These are phyloP conservation scores for Pogonocherus hispidulus DNA, from an alignment of 2,888 invertebrate genomes.

Conservation along the genomic window DNA sequence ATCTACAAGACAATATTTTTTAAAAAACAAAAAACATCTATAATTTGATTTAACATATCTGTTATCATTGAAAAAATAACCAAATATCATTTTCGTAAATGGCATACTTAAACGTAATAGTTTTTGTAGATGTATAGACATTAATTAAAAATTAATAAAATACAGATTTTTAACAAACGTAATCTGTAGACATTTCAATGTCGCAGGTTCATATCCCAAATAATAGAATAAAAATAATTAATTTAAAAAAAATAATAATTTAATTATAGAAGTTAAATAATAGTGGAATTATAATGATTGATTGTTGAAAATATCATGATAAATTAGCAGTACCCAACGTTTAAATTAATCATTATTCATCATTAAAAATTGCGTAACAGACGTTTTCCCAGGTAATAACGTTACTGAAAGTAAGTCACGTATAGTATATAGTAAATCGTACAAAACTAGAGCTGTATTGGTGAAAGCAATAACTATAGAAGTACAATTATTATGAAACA, in stretches of 20 bases:
- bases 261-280: background rate
- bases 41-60: background rate
- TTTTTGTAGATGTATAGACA: background rate
- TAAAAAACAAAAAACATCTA: background rate
- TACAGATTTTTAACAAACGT: background rate
- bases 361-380: constrained; percentile 21
- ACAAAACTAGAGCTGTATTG: constrained; percentile 24
- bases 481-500: constrained; percentile 29
- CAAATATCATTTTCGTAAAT: background rate
- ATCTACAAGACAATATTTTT: no score
- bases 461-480: constrained; percentile 28
- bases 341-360: constrained; percentile 16
- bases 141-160: background rate
- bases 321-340: background rate
- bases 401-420: constrained; percentile 30
- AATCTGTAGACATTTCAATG: background rate
- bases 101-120: background rate
- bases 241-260: background rate
- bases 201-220: no score
- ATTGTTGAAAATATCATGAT: no score
- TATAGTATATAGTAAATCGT: constrained; percentile 16
- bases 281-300: background rate
- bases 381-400: constrained; percentile 26
- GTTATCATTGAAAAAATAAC: background rate
- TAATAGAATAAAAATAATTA: no score